Evolutionary conservation across 1,140 invertebrate genomes (phyloP).

Genomic region (Palaemon carinicauda): DNA sequence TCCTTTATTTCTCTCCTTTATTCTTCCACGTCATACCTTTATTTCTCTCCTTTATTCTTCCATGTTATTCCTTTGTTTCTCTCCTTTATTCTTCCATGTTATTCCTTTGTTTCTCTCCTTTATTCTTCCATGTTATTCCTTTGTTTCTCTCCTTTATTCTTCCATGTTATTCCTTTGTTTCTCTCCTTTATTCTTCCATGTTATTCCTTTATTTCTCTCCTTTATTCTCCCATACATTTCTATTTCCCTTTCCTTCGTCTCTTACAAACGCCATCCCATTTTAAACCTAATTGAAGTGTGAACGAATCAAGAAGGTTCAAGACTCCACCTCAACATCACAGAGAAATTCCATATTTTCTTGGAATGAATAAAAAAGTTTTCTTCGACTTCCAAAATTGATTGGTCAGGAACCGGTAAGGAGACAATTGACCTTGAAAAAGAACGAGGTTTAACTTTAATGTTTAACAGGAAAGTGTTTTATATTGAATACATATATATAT

Average conservation of each 20-base stretch:
- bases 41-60: neutral
- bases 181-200: neutral
- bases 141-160: neutral
- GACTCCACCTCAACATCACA: too few species aligned
- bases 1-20: too few species aligned
- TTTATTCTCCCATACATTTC: neutral
- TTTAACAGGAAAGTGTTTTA: too few species aligned
- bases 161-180: neutral
- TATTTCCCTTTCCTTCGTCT: neutral
- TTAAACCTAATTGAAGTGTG: neutral
- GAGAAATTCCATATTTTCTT: too few species aligned
- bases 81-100: neutral
- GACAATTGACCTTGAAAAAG: too few species aligned
- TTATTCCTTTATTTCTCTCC: neutral
- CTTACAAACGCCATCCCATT: neutral
- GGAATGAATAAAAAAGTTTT: too few species aligned
- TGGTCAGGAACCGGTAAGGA: too few species aligned
- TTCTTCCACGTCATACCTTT: too few species aligned
- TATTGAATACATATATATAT: too few species aligned
- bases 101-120: neutral
- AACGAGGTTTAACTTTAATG: too few species aligned
- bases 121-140: neutral
- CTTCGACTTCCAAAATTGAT: too few species aligned
- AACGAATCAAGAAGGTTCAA: too few species aligned
- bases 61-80: neutral